Conservation (phyloP, 2,113 vertebrate genomes). For the Mola mola region DNA sequence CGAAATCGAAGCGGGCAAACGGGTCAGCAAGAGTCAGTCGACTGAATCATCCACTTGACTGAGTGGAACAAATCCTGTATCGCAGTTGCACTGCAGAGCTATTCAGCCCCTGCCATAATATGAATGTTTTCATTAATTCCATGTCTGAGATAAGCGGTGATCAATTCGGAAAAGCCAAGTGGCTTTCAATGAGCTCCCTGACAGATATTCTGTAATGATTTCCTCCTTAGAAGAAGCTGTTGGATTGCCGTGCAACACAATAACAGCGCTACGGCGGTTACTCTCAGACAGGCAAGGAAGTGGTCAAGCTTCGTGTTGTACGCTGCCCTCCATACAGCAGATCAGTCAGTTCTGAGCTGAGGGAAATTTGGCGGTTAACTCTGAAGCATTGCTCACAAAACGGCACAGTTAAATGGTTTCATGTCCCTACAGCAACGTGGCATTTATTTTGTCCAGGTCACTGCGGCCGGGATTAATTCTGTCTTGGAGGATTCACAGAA, state of each 20-base stretch:
- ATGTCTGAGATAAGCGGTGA: slow-evolving; percentile 38
- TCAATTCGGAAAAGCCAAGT: slow-evolving; percentile 42
- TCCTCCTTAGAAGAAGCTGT: neutral
- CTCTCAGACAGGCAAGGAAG: slow-evolving; percentile 8
- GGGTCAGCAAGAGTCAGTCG: slow-evolving; percentile 69
- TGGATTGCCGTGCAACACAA: neutral
- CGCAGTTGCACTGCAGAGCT: slow-evolving; percentile 18
- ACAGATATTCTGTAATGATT: slow-evolving; percentile 16
- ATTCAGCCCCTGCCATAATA: slow-evolving; percentile 43
- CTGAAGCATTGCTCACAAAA: slow-evolving; percentile 33
- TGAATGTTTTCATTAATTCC: slow-evolving; percentile 39
- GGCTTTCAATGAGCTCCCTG: slow-evolving; percentile 37
- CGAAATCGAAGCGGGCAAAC: slow-evolving; percentile 37
- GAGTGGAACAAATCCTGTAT: slow-evolving; percentile 61
- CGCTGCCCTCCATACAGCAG: slow-evolving; percentile 13
- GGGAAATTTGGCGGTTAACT: slow-evolving; percentile 51
- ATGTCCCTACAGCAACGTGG: slow-evolving; percentile 37
- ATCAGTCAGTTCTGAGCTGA: slow-evolving; percentile 45
- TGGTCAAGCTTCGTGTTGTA: neutral
- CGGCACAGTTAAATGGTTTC: slow-evolving; percentile 44
- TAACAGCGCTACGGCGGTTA: slow-evolving; percentile 9
- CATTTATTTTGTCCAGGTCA: slow-evolving; percentile 68
- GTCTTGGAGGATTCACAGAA: slow-evolving; percentile 38
- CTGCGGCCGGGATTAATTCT: slow-evolving; percentile 52
- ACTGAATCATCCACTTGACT: slow-evolving; percentile 73